Evolutionary conservation across 2,888 invertebrate species (phyloP), one percentile per base, ranked within the genome.

Genomic region (Orthosia gothica): DNA sequence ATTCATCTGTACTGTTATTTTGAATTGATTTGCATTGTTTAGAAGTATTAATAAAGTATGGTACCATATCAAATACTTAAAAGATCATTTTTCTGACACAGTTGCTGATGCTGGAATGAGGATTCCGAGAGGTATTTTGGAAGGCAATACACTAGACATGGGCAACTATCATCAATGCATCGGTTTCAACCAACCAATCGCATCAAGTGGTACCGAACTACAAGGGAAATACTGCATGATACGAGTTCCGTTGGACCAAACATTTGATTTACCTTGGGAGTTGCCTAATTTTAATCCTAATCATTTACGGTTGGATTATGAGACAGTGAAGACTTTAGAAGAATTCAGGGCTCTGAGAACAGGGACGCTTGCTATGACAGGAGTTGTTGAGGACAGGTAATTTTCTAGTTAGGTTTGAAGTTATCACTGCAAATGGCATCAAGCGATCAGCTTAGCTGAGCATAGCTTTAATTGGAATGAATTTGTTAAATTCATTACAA

Each of bases 151-250:
- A 0, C n/a, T 83, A 2, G 92, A 93, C n/a, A n/a, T n/a, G n/a
- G n/a, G n/a, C n/a, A n/a, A n/a, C n/a, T n/a, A n/a, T n/a, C n/a
- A n/a, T n/a, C 47, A 91, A 87, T 93, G 93, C 54, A 77, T 93
- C 12, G 86, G 79, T 5, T 90, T 93, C 26, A 82, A 79, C 5
- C 79, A 89, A 40, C 71, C 73, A 18, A 20, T 81, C 15, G 40
- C 74, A 11, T 70, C 80, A 54, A 32, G 32, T 32, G 82, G 81
- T 9, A 79, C 79, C 64, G 64, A 83, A 15, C 86, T 93, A 1
- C 85, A 89, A 80, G 93, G 93, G 9, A 93, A 93, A 76, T 93
- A 91, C 68, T 94, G 94, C 57, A 84, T 92, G 50, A 91, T 92
- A 26, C 58, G 52, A 3, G 83, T 92, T 5, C 91, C 91, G 0